These are phyloP conservation scores for Mus caroli DNA, from an alignment of 2,797 vertebrate genomes.

Conservation along the genomic window DNA sequence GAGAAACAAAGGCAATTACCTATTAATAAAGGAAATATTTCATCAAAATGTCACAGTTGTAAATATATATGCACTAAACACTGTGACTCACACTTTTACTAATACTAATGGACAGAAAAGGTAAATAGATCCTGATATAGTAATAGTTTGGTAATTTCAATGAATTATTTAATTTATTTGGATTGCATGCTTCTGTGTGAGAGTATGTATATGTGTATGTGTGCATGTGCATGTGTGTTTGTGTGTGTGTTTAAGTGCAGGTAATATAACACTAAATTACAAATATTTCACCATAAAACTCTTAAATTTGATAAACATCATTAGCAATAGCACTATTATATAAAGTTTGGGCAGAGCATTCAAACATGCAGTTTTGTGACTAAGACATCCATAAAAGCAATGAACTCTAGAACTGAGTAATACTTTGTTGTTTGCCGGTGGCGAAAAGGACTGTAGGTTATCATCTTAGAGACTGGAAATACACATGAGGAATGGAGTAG, in stretches of 20 bases:
- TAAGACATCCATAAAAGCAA: background rate
- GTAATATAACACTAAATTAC: background rate
- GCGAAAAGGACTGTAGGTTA: background rate
- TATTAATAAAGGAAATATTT: background rate
- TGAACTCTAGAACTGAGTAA: background rate
- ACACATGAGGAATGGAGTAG: background rate
- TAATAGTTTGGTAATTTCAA: background rate
- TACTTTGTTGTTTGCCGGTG: background rate
- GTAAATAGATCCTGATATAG: background rate
- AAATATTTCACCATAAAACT: background rate
- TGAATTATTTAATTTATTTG: background rate
- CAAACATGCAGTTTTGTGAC: background rate
- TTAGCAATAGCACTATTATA: background rate
- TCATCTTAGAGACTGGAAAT: background rate
- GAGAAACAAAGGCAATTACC: background rate
- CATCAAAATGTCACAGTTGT: background rate
- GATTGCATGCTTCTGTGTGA: background rate
- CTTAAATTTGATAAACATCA: background rate
- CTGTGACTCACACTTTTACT: background rate
- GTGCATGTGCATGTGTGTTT: background rate
- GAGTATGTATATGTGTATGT: background rate
- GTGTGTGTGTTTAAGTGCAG: background rate
- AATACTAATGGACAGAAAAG: background rate
- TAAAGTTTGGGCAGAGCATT: background rate
- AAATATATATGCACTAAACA: background rate